Evolutionary conservation across 2,888 invertebrate genomes (phyloP).

Genomic region (Athripsodes cinereus): DNA sequence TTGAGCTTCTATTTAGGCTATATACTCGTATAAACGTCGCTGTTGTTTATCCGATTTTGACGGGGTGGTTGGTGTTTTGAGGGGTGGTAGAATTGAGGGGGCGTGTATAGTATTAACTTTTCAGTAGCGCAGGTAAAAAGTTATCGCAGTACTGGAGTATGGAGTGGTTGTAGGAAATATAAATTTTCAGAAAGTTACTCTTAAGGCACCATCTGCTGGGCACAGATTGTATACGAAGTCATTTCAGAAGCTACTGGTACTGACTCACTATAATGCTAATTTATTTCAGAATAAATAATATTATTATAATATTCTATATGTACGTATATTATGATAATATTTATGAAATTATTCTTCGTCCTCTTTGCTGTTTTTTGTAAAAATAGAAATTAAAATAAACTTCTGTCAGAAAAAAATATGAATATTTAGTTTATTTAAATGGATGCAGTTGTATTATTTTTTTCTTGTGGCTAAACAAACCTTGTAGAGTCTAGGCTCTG

Average conservation of each 20-base stretch:
- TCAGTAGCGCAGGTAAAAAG: conserved; percentile 20
- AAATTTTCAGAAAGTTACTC: conserved; percentile 22
- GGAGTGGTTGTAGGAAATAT: conserved; percentile 12
- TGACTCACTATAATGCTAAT: conserved; percentile 17
- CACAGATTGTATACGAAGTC: conserved; percentile 18
- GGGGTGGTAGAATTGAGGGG: not conserved
- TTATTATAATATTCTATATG: too few species aligned
- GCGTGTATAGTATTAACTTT: not conserved
- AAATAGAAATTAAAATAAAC: too few species aligned
- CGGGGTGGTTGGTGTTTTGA: not conserved
- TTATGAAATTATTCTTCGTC: too few species aligned
- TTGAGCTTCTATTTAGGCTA: too few species aligned
- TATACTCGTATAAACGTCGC: too few species aligned
- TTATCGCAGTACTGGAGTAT: conserved; percentile 3
- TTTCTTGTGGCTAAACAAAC: too few species aligned
- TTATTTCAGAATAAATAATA: conserved; percentile 14
- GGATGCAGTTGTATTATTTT: too few species aligned
- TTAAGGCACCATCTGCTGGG: conserved; percentile 15
- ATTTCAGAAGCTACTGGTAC: not conserved
- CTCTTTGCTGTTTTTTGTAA: too few species aligned
- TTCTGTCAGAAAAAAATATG: too few species aligned
- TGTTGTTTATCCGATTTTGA: conserved; percentile 18
- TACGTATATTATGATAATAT: too few species aligned
- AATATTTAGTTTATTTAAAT: too few species aligned
- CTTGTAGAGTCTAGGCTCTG: too few species aligned